Conservation (phyloP, 2,113 vertebrate genomes). For the Nansenia antarctica region DNA sequence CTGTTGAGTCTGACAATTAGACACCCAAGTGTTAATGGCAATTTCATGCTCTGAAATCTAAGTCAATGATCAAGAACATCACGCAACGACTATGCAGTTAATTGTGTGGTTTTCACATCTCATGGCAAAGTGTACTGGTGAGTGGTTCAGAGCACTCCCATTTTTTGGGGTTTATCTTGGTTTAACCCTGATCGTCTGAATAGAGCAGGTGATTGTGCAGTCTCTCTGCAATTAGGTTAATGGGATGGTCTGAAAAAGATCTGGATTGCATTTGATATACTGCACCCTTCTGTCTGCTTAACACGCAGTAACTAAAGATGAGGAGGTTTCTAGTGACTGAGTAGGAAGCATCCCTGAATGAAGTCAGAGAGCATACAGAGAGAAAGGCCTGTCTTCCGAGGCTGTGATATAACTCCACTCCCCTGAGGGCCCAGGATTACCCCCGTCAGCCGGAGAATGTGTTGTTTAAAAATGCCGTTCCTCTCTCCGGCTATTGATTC, state of each 20-base stretch:
- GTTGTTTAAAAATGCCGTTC: conserved; percentile 27
- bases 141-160: neutral
- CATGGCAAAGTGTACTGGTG: neutral
- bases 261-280: neutral
- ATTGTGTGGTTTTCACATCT: neutral
- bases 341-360: too few species aligned
- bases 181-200: neutral
- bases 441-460: conserved; percentile 4
- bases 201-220: neutral
- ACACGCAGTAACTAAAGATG: too few species aligned
- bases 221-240: too few species aligned
- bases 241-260: conserved; percentile 9
- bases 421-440: neutral
- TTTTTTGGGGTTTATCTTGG: neutral
- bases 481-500: conserved; percentile 11
- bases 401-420: conserved; percentile 15
- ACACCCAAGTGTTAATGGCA: neutral
- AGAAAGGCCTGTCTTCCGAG: conserved; percentile 4
- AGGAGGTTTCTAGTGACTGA: too few species aligned
- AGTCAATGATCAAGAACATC: neutral
- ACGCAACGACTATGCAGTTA: neutral
- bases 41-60: neutral
- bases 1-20: neutral
- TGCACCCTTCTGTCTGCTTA: neutral
- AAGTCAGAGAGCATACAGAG: too few species aligned